These are phyloP conservation scores for Plebejus argus DNA, from an alignment of 2,888 invertebrate species.

Conservation along the genomic window DNA sequence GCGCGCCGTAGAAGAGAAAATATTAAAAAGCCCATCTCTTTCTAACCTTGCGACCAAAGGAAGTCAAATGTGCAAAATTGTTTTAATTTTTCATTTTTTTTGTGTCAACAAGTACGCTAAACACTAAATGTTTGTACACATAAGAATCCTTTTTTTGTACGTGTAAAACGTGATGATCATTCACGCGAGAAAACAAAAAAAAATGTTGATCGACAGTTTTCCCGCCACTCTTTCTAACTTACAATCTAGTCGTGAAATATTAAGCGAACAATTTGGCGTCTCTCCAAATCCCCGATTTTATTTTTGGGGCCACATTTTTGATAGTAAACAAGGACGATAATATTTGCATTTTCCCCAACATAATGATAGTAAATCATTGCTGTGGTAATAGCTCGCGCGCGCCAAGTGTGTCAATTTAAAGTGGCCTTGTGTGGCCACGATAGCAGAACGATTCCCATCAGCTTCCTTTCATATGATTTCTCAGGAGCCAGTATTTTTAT, in stretches of 20 bases:
- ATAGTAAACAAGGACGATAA: conserved; percentile 30
- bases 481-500: not conserved
- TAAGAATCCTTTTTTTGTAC: not conserved
- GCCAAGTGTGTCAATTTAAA: conserved; percentile 17
- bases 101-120: too few species aligned
- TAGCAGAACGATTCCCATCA: not conserved
- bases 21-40: too few species aligned
- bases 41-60: too few species aligned
- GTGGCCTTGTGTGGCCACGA: not conserved
- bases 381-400: not conserved
- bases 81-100: too few species aligned
- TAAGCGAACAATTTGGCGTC: conserved; percentile 28
- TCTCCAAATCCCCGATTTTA: conserved; percentile 30
- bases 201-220: conserved; percentile 27
- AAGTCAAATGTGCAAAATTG: too few species aligned
- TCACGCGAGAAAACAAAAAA: not conserved
- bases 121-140: too few species aligned
- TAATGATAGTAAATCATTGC: conserved; percentile 20
- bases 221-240: conserved; percentile 15
- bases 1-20: too few species aligned
- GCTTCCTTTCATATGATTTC: not conserved
- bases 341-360: conserved; percentile 31
- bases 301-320: conserved; percentile 31
- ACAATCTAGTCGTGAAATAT: conserved; percentile 24
- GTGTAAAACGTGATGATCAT: not conserved